Percentiles rank a stretch among this genome's conserved stretches.
These are phyloP conservation scores for Micoletzkya japonica DNA, from an alignment of 2,888 invertebrate genomes.

Conservation along the genomic window DNA sequence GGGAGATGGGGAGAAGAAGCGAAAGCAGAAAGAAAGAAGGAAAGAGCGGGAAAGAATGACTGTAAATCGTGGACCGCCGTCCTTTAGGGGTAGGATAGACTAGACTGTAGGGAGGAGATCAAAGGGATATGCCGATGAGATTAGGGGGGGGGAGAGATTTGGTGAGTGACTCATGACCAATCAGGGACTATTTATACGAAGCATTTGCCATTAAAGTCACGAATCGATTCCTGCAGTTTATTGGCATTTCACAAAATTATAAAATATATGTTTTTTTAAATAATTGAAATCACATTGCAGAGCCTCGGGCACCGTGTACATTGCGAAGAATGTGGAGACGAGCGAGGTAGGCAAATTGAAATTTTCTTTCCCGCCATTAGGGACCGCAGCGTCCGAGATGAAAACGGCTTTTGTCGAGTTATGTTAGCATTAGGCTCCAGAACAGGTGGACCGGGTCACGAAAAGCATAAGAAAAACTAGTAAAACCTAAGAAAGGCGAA, in stretches of 20 bases:
- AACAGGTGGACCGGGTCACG: too few relatives aligned
- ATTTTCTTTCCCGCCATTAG: too few relatives aligned
- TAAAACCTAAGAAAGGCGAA: too few relatives aligned
- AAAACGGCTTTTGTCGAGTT: too few relatives aligned
- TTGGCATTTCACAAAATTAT: conserved; percentile 57
- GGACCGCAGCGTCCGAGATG: too few relatives aligned
- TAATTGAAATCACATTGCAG: conserved; percentile 63
- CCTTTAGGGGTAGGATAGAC: background rate
- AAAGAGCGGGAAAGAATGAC: background rate
- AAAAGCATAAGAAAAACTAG: too few relatives aligned
- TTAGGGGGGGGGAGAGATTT: background rate
- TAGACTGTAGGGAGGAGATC: background rate
- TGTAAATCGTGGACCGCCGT: background rate
- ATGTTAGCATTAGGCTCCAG: too few relatives aligned
- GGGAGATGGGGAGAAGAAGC: too few relatives aligned
- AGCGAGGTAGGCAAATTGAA: conserved; percentile 31
- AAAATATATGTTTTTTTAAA: conserved; percentile 66
- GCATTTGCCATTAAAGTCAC: too few relatives aligned
- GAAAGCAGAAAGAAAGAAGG: background rate
- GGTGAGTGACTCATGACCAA: background rate
- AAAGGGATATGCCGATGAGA: background rate
- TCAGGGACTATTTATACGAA: too few relatives aligned
- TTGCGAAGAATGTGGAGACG: conserved; percentile 47
- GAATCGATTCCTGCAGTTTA: background rate
- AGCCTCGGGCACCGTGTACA: conserved; percentile 62